These are phyloP conservation scores for Lepisosteus oculatus DNA, from an alignment of 2,113 vertebrate genomes.

Conservation along the genomic window DNA sequence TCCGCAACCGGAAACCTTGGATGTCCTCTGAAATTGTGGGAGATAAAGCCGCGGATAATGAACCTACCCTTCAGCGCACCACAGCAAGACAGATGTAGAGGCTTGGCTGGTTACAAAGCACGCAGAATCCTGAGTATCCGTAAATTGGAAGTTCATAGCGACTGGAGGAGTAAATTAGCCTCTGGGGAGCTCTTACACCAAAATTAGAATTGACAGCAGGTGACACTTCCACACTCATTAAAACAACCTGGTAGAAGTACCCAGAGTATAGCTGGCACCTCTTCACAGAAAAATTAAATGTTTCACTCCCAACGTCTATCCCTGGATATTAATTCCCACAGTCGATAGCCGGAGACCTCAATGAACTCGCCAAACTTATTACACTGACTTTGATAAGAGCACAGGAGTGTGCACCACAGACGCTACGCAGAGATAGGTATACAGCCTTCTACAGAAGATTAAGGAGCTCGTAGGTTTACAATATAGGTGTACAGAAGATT, in stretches of 20 bases:
- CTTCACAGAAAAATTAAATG: not conserved
- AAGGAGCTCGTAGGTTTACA: no score
- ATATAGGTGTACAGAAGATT: no score
- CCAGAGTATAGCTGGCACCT: no score
- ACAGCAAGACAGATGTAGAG: not conserved
- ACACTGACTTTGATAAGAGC: no score
- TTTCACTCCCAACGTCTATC: not conserved
- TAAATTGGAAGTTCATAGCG: constrained; percentile 15
- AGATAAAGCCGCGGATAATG: constrained; percentile 18
- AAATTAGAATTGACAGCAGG: no score
- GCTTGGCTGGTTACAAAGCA: constrained; percentile 18
- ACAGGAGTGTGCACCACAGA: no score
- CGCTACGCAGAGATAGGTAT: no score
- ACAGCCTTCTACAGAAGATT: no score
- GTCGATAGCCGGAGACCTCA: not conserved
- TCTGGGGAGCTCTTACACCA: no score
- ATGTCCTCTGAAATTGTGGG: constrained; percentile 5
- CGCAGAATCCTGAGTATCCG: constrained; percentile 9
- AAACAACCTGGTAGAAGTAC: no score
- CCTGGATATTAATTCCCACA: not conserved
- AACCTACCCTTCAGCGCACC: constrained; percentile 5
- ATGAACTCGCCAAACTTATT: no score
- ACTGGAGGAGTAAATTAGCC: not conserved
- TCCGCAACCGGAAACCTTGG: not conserved
- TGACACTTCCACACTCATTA: no score